Conservation (phyloP, 1,140 invertebrate genomes). For the Pseudomyrmex cubaensis region DNA sequence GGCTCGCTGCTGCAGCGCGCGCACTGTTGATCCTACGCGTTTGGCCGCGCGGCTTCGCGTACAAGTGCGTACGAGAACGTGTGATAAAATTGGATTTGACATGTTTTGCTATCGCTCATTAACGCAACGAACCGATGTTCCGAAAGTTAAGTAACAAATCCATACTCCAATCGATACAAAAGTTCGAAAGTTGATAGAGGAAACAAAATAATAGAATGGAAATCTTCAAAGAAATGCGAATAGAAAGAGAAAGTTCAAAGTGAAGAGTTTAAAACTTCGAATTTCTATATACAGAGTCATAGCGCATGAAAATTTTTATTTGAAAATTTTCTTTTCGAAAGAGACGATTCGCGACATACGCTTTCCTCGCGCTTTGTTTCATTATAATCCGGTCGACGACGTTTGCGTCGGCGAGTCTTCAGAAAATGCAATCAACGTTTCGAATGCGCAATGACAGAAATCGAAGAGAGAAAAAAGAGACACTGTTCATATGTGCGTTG, state of each 20-base stretch:
- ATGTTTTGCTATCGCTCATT: constrained; percentile 13
- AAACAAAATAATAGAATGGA: background rate
- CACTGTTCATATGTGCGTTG: background rate
- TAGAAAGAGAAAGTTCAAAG: background rate
- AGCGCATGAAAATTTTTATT: background rate
- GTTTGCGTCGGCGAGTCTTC: constrained; percentile 42
- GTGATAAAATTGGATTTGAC: constrained; percentile 11
- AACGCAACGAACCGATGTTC: background rate
- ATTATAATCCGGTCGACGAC: constrained; percentile 1
- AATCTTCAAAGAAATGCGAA: background rate
- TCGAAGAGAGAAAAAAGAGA: constrained; percentile 12
- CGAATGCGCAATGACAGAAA: constrained; percentile 31
- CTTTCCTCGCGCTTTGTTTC: constrained; percentile 11
- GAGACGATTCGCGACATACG: background rate
- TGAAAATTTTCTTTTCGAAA: background rate
- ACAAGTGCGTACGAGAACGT: background rate
- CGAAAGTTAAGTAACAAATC: background rate
- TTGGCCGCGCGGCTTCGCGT: background rate
- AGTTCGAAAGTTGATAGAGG: background rate
- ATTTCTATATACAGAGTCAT: too few relatives aligned
- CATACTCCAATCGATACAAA: background rate
- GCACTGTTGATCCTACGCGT: constrained; percentile 7
- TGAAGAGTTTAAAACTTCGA: background rate
- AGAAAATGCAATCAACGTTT: constrained; percentile 49
- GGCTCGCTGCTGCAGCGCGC: background rate